Conservation (phyloP, 2,113 vertebrate species). For the Oryzias curvinotus region DNA sequence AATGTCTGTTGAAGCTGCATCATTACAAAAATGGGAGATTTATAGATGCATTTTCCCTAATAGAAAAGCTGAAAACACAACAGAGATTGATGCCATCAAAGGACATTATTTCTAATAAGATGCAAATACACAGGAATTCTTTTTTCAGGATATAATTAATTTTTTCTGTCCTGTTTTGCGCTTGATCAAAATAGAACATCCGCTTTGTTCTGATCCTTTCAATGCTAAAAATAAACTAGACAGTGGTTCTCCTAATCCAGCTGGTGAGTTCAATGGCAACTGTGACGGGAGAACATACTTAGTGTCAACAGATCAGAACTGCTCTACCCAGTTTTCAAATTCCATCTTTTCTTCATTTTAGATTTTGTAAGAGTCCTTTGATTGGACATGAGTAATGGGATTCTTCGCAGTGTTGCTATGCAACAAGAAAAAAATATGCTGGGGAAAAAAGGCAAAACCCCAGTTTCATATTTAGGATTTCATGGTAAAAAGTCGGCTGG, state of each 20-base stretch:
- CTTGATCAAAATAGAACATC: too few relatives aligned
- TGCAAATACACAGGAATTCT: not conserved
- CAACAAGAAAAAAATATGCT: constrained; percentile 11
- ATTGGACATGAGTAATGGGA: constrained; percentile 8
- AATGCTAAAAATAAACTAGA: constrained; percentile 34
- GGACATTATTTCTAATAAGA: not conserved
- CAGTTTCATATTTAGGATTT: not conserved
- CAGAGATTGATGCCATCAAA: not conserved
- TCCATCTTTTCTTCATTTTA: not conserved
- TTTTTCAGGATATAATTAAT: not conserved
- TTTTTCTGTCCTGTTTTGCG: too few relatives aligned
- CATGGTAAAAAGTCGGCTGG: constrained; percentile 17
- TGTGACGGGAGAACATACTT: constrained; percentile 24
- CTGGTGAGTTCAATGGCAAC: constrained; percentile 32
- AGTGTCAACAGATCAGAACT: constrained; percentile 2
- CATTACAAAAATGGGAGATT: constrained; percentile 4
- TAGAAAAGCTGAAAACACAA: not conserved
- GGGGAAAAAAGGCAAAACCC: constrained; percentile 12
- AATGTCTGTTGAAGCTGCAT: not conserved
- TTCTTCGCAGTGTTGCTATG: constrained; percentile 20
- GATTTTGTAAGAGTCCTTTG: constrained; percentile 13
- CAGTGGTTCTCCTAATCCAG: constrained; percentile 28
- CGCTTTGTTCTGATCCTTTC: not conserved
- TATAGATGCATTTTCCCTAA: not conserved
- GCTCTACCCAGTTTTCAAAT: constrained; percentile 7